These are phyloP conservation scores for Hydrozoanthus tunicans DNA, from an alignment of 64 coral and sea anemone genomes.

Conservation along the genomic window DNA sequence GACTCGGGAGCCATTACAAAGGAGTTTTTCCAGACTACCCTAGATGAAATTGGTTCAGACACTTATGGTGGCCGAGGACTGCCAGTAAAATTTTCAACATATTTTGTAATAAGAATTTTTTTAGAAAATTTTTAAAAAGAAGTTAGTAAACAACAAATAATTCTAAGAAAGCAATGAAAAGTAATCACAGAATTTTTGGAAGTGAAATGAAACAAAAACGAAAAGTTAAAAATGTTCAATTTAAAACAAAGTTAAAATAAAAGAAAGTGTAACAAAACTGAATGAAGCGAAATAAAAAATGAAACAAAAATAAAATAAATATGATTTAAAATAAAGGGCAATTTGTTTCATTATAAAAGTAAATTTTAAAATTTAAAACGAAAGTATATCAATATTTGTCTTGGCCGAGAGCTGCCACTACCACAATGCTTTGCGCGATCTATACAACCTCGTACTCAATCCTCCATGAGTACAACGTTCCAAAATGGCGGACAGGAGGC, in stretches of 20 bases:
- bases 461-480: neutral
- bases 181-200: too few species aligned
- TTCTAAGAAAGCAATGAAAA: too few species aligned
- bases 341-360: neutral
- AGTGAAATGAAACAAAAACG: too few species aligned
- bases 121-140: too few species aligned
- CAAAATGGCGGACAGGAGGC: slow-evolving; percentile 3
- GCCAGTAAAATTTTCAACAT: neutral
- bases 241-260: too few species aligned
- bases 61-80: neutral
- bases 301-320: too few species aligned
- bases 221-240: too few species aligned
- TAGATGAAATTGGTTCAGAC: slow-evolving; percentile 34
- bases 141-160: too few species aligned
- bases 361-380: neutral
- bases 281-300: too few species aligned
- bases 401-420: slow-evolving; percentile 20
- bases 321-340: too few species aligned
- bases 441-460: neutral
- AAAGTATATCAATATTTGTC: neutral
- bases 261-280: too few species aligned
- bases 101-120: too few species aligned
- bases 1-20: slow-evolving; percentile 21
- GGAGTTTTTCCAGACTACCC: slow-evolving; percentile 25
- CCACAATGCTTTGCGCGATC: neutral